Conservation (phyloP, 2,113 vertebrate species). For the Megaleporinus macrocephalus region DNA sequence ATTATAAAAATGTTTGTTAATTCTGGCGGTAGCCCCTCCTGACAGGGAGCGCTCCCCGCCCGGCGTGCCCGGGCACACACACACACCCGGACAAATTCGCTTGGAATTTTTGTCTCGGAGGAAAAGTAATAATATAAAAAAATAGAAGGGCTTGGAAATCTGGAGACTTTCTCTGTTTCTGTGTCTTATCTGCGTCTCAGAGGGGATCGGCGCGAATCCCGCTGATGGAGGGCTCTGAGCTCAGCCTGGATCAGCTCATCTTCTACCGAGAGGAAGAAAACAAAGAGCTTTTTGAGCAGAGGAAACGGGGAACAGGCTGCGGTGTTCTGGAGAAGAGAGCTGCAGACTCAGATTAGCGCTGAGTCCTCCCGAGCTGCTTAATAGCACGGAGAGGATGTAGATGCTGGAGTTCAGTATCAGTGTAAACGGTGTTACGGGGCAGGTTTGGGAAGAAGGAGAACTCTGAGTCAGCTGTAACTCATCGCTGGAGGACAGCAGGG, state of each 20-base stretch:
- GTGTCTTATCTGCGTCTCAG: conserved; percentile 34
- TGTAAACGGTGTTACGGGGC: background rate
- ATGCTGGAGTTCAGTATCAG: too few relatives aligned
- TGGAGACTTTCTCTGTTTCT: conserved; percentile 50
- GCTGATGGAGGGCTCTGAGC: background rate
- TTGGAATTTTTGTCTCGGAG: conserved; percentile 88
- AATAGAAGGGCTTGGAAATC: conserved; percentile 60
- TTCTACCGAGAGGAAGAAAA: background rate
- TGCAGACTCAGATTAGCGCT: conserved; percentile 2
- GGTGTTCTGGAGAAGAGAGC: background rate
- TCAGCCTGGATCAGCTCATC: background rate
- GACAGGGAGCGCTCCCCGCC: conserved; percentile 72
- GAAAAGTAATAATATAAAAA: conserved; percentile 75
- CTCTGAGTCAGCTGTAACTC: background rate
- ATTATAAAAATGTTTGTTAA: conserved; percentile 71
- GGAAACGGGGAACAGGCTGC: background rate
- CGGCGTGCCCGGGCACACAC: conserved; percentile 82
- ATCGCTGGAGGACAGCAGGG: too few relatives aligned
- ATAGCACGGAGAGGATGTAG: background rate
- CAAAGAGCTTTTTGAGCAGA: background rate
- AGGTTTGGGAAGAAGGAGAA: background rate
- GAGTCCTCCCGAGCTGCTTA: background rate
- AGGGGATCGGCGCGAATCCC: conserved; percentile 14
- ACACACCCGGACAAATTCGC: conserved; percentile 76
- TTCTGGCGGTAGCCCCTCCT: conserved; percentile 75